A percentile compares a stretch with the other conserved stretches of the same genome.
Conservation (phyloP, 2,113 vertebrate genomes). For the Bostrychus sinensis region DNA sequence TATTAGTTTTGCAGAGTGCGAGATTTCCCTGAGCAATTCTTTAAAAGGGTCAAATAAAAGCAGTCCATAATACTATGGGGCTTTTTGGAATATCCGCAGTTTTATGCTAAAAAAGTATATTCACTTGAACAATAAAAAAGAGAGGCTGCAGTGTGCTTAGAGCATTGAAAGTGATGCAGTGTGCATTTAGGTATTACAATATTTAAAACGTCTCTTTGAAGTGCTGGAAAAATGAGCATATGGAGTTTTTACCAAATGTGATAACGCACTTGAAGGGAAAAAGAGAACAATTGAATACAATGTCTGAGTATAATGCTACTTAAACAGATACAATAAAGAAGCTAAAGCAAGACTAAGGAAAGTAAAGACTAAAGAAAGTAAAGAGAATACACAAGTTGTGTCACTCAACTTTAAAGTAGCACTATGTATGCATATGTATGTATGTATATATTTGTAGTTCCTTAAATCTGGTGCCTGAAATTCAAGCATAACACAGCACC, state of each 20-base stretch:
- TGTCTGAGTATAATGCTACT: slow-evolving; percentile 1
- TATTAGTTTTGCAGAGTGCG: slow-evolving; percentile 19
- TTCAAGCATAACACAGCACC: slow-evolving; percentile 5
- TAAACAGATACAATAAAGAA: neutral
- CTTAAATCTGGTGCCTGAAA: neutral
- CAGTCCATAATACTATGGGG: slow-evolving; percentile 12
- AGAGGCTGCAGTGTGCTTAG: slow-evolving; percentile 13
- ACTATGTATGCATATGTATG: slow-evolving; percentile 10
- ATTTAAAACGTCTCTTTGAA: slow-evolving; percentile 19
- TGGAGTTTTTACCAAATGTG: neutral
- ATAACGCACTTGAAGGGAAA: neutral
- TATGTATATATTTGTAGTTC: neutral
- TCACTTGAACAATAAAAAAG: slow-evolving; percentile 19
- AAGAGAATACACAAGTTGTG: neutral
- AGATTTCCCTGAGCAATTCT: slow-evolving; percentile 27
- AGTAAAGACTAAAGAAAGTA: neutral
- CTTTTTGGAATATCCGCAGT: slow-evolving; percentile 13
- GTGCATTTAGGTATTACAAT: slow-evolving; percentile 1
- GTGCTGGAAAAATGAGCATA: neutral
- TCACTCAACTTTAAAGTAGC: slow-evolving; percentile 2
- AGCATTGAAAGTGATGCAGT: slow-evolving; percentile 7
- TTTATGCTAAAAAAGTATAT: slow-evolving; percentile 25
- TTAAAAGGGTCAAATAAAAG: slow-evolving; percentile 27
- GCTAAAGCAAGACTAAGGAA: slow-evolving; percentile 1
- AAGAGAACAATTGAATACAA: neutral